Evolutionary conservation across 2,113 vertebrate species (phyloP), one percentile per base, ranked within the genome.

Genomic region (Macquaria ambigua): DNA sequence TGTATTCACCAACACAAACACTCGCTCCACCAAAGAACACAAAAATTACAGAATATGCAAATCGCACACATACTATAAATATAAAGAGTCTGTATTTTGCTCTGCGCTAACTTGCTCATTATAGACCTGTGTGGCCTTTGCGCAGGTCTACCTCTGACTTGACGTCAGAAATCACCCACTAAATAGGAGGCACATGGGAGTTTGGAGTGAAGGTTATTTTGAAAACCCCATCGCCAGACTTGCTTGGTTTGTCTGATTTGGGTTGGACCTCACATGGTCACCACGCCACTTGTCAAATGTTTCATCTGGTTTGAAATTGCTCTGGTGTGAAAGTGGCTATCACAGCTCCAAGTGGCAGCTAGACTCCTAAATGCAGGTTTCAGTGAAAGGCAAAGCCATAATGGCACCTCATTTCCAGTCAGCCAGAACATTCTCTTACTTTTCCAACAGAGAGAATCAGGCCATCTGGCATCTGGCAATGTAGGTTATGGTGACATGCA

Each of bases 141-240:
- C 88, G 86, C 88, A 93, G 82, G 78, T 92, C 85, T 77, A 75
- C 82, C 86, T 31, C 28, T 68, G 81, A 80, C 74, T 92, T 95
- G 94, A 94, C 93, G 94, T 95, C 93, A 95, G 62, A 90, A 85
- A 82, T 85, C 86, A n/a, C 53, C 85, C 76, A 82, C 82, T 77
- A 83, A 92, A 94, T 88, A 50, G 63, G 67, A 83, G 82, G 86
- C 91, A 90, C 81, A 91, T 91, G 92, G 75, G 66, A 69, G 52
- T 66, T 52, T 25, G 72, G 43, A 74, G 75, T 28, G 15, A 74
- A 18, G 56, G 67, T 85, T 90, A 83, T 85, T 93, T 90, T 91
- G 71, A 91, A 89, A 90, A 74, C 53, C 55, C 31, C 74, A 79
- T 78, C 2, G 20, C 64, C 88, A 88, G 72, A 89, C 43, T 74